Evolutionary conservation across 2,113 vertebrate species (phyloP), one percentile per base, ranked within the genome.

Genomic region (Gallinago media): DNA sequence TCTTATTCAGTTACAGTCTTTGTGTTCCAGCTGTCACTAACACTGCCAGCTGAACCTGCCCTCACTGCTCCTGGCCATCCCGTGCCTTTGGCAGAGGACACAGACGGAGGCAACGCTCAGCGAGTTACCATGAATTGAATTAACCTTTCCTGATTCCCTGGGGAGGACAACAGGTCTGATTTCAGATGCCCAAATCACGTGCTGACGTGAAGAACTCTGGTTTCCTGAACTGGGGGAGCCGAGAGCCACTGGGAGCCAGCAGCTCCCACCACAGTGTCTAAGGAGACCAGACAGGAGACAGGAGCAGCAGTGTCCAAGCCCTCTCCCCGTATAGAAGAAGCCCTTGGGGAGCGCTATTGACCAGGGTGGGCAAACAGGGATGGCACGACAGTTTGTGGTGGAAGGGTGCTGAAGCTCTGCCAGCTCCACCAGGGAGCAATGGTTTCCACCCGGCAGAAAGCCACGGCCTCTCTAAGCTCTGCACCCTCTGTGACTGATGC

Each of bases 171-270:
- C 58, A 58, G 71, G 26, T 94, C 65, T 3, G 3, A 1, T 68
- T 89, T 88, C 54, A 46, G 42, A 23, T 84, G 61, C 58, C 38
- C 61, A 40, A 4, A 25, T 80, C 40, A 54, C 73, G 40, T 1
- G 1, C 13, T 0, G 0, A 74, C 15, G 31, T 0, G 0, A 68
- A 42, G 49, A 58, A 38, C 76, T 92, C n/a, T 2, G 3, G 22
- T 71, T 79, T 79, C 40, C 67, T 36, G 22, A 38, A 14, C 44
- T 2, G 1, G 23, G 27, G 46, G 32, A 71, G 29, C 36, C 1
- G 8, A 17, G 52, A 49, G 29, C 50, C 2, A 4, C 54, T 4
- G 7, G 65, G 65, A 68, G 27, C 54, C 15, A 4, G 4, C 63
- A 46, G 21, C 32, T 55, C 21, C 5, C 8, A 17, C 36, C 26